Percentiles rank a stretch among this genome's conserved stretches.
phyloP scores from a whole-genome alignment of 2,113 vertebrate species.

The Naja naja region DNA sequence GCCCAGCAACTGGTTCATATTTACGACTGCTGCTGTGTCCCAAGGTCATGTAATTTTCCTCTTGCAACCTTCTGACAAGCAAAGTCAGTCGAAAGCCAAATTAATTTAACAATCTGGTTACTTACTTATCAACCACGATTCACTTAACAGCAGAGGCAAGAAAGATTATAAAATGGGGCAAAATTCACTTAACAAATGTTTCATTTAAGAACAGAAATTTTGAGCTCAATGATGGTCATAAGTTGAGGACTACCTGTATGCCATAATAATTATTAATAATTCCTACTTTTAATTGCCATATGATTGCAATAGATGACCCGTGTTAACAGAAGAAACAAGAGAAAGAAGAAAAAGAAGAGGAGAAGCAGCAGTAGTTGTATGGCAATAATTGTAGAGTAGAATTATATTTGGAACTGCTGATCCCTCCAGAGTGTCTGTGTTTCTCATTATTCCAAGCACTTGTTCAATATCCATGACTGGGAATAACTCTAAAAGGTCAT shows the following conservation, averaged over 20 bases:
- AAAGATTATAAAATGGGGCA: too few relatives aligned
- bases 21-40: too few relatives aligned
- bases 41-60: too few relatives aligned
- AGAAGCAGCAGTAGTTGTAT: neutral
- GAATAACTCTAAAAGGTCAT: constrained; percentile 21
- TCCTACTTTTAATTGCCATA: neutral
- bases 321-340: neutral
- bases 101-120: too few relatives aligned
- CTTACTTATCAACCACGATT: too few relatives aligned
- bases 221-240: too few relatives aligned
- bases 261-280: neutral
- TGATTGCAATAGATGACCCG: neutral
- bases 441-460: constrained; percentile 20
- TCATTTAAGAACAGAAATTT: too few relatives aligned
- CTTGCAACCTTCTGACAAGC: too few relatives aligned
- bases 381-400: neutral
- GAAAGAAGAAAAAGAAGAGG: neutral
- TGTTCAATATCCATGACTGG: constrained; percentile 12
- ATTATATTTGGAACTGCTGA: neutral
- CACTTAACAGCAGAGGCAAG: too few relatives aligned
- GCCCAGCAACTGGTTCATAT: too few relatives aligned
- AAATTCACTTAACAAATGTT: too few relatives aligned
- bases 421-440: neutral
- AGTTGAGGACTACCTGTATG: neutral
- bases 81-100: too few relatives aligned